Evolutionary conservation across 2,113 vertebrate genomes (phyloP).

Genomic region (Plecturocebus donacophilus): DNA sequence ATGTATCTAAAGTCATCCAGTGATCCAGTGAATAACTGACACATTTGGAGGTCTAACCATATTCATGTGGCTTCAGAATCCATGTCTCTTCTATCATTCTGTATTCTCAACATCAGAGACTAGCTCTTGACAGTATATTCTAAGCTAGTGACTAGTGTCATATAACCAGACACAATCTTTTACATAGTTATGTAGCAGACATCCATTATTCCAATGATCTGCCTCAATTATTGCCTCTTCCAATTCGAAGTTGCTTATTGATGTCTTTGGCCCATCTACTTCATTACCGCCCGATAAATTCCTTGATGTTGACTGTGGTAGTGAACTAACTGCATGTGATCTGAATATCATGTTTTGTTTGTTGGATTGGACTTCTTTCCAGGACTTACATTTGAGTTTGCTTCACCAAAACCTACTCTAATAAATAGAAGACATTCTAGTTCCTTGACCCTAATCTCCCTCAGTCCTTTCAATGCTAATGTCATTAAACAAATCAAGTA

Average conservation of each 20-base stretch:
- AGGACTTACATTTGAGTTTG: background rate
- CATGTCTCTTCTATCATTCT: background rate
- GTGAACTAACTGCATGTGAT: background rate
- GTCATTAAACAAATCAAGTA: background rate
- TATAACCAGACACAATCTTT: background rate
- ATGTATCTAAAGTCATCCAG: background rate
- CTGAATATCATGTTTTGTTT: background rate
- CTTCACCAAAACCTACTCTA: background rate
- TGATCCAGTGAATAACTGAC: background rate
- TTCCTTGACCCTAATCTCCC: background rate
- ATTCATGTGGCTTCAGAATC: background rate
- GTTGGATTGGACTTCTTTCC: background rate
- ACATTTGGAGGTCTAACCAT: background rate
- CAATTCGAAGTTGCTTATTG: background rate
- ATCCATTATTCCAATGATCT: background rate
- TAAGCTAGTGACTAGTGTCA: background rate
- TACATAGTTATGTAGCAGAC: background rate
- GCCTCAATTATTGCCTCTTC: background rate
- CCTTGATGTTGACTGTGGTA: background rate
- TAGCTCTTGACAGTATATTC: background rate
- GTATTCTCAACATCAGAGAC: background rate
- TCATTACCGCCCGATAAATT: background rate
- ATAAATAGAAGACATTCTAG: background rate
- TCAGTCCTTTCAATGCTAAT: background rate
- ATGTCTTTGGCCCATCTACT: background rate